Percentiles rank a stretch among this genome's conserved stretches.
Evolutionary conservation across 2,888 invertebrate genomes (phyloP).

Genomic region (Pecten maximus): DNA sequence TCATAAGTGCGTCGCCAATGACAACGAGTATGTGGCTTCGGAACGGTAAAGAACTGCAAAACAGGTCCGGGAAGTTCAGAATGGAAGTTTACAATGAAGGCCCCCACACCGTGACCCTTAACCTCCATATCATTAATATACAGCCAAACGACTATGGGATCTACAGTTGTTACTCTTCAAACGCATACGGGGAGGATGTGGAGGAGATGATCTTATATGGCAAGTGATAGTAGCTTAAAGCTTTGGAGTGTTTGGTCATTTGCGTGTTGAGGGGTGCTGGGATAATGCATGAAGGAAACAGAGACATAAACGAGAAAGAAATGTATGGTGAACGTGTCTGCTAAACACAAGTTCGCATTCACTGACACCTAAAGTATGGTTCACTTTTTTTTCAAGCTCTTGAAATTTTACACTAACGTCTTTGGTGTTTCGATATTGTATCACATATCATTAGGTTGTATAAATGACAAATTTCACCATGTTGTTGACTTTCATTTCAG

Average conservation of each 20-base stretch:
- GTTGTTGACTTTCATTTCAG: too few species aligned
- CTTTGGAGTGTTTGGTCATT: too few species aligned
- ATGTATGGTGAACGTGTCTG: too few species aligned
- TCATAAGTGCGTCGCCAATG: constrained; percentile 43
- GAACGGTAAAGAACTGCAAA: constrained; percentile 60
- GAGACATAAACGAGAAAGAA: too few species aligned
- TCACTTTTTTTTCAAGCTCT: too few species aligned
- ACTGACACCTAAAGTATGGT: too few species aligned
- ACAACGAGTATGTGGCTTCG: constrained; percentile 46
- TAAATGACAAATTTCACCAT: too few species aligned
- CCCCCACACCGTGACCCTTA: constrained; percentile 62
- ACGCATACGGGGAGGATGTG: constrained; percentile 62
- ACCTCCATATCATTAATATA: constrained; percentile 60
- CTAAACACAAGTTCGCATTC: too few species aligned
- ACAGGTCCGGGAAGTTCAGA: constrained; percentile 61
- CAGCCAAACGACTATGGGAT: constrained; percentile 61
- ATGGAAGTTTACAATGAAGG: constrained; percentile 67
- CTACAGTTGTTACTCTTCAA: constrained; percentile 66
- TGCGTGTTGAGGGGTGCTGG: too few species aligned
- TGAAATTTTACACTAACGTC: too few species aligned
- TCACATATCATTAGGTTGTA: background rate
- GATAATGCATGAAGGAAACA: too few species aligned
- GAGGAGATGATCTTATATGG: constrained; percentile 67
- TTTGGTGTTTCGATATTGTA: too few species aligned
- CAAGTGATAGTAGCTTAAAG: constrained; percentile 46